Conservation (phyloP, 2,797 vertebrate species). For the Liparis tanakae region DNA sequence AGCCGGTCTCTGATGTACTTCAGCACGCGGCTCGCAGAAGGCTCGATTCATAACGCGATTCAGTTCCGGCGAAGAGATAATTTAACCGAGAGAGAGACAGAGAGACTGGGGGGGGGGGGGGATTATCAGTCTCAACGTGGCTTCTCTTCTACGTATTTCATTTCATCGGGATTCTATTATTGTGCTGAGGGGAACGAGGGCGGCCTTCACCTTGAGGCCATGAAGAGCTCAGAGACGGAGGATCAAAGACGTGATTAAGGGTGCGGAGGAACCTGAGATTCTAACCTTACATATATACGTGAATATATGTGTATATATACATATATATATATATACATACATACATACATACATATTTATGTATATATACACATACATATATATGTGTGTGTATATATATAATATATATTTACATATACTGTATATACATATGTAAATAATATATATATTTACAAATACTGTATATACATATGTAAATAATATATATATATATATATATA, state of each 20-base stretch:
- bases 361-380: too few relatives aligned
- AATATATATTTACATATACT: too few relatives aligned
- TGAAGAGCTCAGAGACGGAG: background rate
- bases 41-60: conserved; percentile 25
- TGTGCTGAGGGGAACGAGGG: background rate
- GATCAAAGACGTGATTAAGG: background rate
- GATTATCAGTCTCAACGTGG: conserved; percentile 1
- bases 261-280: background rate
- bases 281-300: background rate
- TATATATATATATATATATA: too few relatives aligned
- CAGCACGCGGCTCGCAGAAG: conserved; percentile 16
- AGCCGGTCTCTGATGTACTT: conserved; percentile 51
- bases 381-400: too few relatives aligned
- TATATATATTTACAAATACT: too few relatives aligned
- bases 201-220: background rate
- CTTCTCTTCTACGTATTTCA: background rate
- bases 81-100: conserved; percentile 24
- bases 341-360: too few relatives aligned
- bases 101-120: too few relatives aligned
- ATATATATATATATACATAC: too few relatives aligned
- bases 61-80: conserved; percentile 42
- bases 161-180: conserved; percentile 1
- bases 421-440: too few relatives aligned
- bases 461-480: too few relatives aligned
- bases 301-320: too few relatives aligned